Percentiles rank a stretch among this genome's conserved stretches.
phyloP scores from a whole-genome alignment of 2,113 vertebrate species.

The Rana temporaria region DNA sequence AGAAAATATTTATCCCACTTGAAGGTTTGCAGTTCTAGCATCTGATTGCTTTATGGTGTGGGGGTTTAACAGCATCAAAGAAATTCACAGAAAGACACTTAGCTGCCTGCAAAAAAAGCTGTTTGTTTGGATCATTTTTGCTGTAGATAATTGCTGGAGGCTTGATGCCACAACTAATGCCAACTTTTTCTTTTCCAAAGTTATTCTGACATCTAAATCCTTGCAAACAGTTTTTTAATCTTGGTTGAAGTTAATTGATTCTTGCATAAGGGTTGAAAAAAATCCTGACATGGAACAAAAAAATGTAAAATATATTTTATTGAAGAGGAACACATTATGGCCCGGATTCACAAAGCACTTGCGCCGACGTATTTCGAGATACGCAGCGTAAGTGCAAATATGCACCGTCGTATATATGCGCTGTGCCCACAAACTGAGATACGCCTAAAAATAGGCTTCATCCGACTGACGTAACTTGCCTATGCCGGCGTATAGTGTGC shows the following conservation, averaged over 20 bases:
- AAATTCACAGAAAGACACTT: constrained; percentile 29
- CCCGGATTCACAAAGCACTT: too few species aligned
- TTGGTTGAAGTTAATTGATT: constrained; percentile 29
- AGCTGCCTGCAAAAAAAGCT: constrained; percentile 27
- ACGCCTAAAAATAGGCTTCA: too few species aligned
- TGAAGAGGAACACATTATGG: too few species aligned
- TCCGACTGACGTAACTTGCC: too few species aligned
- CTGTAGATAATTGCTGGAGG: constrained; percentile 47
- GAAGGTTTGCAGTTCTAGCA: neutral
- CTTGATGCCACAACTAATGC: constrained; percentile 34
- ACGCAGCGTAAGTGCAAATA: too few species aligned
- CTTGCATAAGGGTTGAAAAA: neutral
- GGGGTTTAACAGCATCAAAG: constrained; percentile 10
- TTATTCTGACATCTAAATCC: constrained; percentile 21
- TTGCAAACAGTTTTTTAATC: constrained; percentile 43
- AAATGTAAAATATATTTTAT: too few species aligned
- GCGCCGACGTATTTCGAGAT: too few species aligned
- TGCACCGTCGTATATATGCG: too few species aligned
- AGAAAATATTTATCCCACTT: constrained; percentile 25
- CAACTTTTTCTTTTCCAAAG: constrained; percentile 43
- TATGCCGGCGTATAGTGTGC: too few species aligned
- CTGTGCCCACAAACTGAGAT: too few species aligned
- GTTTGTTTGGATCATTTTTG: constrained; percentile 46
- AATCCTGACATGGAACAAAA: too few species aligned
- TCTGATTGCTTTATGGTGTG: constrained; percentile 27